Percentiles rank a stretch among this genome's conserved stretches.
phyloP scores from a whole-genome alignment of 2,888 invertebrate genomes.

The Cheilosia urbana region DNA sequence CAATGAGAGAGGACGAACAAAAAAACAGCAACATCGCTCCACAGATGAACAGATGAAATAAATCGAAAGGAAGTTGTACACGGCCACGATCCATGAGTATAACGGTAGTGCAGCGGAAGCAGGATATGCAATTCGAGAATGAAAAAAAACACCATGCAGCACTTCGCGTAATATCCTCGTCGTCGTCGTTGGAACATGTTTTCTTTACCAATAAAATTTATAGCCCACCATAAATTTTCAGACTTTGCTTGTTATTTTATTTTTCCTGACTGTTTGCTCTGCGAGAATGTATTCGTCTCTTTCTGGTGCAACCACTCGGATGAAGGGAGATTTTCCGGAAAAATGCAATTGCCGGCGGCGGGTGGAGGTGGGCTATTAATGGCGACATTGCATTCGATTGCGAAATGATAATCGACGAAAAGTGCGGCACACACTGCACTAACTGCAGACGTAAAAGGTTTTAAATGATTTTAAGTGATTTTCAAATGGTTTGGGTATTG shows the following conservation, averaged over 20 bases:
- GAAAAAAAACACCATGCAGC: conserved; percentile 51
- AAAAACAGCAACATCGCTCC: conserved; percentile 17
- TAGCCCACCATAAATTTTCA: conserved; percentile 69
- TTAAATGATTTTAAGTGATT: conserved; percentile 49
- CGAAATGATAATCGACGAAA: conserved; percentile 51
- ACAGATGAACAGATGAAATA: conserved; percentile 67
- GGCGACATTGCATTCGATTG: conserved; percentile 50
- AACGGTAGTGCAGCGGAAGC: conserved; percentile 26
- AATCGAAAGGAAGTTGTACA: conserved; percentile 69
- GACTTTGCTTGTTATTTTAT: conserved; percentile 24
- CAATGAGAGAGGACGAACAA: background rate
- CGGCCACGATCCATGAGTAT: conserved; percentile 5
- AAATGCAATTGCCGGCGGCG: conserved; percentile 50
- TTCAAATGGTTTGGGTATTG: conserved; percentile 30
- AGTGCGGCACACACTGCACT: conserved; percentile 29
- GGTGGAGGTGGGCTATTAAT: conserved; percentile 7
- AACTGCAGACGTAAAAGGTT: conserved; percentile 25
- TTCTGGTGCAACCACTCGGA: conserved; percentile 69
- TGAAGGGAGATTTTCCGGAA: conserved; percentile 66
- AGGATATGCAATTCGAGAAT: conserved; percentile 36
- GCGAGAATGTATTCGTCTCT: conserved; percentile 54
- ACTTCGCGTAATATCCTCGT: conserved; percentile 67
- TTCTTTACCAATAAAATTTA: conserved; percentile 75
- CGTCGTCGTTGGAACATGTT: conserved; percentile 73
- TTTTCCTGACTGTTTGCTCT: conserved; percentile 10